Evolutionary conservation across 2,888 invertebrate genomes (phyloP).

Genomic region (Reticulitermes lucifugus): DNA sequence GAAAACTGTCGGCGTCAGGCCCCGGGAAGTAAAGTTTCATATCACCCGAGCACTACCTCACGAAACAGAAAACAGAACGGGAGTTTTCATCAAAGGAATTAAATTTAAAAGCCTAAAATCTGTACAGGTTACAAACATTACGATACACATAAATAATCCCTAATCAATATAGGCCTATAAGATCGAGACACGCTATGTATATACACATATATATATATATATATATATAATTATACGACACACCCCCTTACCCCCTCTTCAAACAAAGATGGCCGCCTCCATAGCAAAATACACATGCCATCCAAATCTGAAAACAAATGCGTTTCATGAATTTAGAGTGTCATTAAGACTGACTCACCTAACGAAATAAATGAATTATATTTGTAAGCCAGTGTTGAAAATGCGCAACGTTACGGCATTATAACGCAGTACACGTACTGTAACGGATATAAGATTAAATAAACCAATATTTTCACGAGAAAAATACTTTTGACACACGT

Average conservation of each 20-base stretch:
- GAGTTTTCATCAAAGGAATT: neutral
- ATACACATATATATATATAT: neutral
- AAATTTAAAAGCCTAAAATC: neutral
- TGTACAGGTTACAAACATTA: neutral
- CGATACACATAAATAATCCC: neutral
- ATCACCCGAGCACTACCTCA: neutral
- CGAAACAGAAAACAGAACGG: neutral
- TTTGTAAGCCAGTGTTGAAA: no score
- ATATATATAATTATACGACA: neutral
- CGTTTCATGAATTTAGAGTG: no score
- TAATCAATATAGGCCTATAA: neutral
- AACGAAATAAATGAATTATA: no score
- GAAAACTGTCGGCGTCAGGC: neutral
- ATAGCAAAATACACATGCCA: constrained; percentile 42
- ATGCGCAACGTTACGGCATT: no score
- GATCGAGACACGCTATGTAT: no score
- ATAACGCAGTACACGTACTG: no score
- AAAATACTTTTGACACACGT: no score
- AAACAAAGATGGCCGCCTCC: constrained; percentile 52
- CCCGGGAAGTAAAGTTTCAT: neutral
- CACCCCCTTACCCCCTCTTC: constrained; percentile 42
- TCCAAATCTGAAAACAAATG: neutral
- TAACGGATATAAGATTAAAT: no score
- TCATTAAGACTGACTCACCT: no score
- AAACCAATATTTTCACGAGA: no score